A percentile compares a stretch with the other conserved stretches of the same genome.
These are phyloP conservation scores for Tachina fera DNA, from an alignment of 2,888 invertebrate genomes.

Conservation along the genomic window DNA sequence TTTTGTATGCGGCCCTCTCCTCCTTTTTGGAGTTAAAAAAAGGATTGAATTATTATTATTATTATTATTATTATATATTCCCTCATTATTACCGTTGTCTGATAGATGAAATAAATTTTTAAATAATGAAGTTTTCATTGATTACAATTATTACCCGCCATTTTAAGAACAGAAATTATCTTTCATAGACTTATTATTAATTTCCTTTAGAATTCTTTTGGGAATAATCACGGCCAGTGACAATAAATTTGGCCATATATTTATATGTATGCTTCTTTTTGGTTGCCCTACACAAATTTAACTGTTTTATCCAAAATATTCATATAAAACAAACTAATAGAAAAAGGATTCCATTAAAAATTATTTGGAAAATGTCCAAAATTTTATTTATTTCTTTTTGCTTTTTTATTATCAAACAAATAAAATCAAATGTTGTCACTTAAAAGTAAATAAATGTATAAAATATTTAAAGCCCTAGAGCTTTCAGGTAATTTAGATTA, in stretches of 20 bases:
- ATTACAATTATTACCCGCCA: not conserved
- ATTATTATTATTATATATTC: too few species aligned
- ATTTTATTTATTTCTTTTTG: not conserved
- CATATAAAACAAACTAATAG: not conserved
- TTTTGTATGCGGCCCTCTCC: too few species aligned
- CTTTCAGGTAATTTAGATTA: conserved; percentile 44
- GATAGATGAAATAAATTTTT: not conserved
- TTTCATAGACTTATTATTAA: not conserved
- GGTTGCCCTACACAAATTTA: not conserved
- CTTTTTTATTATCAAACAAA: not conserved
- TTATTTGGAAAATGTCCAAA: conserved; percentile 47
- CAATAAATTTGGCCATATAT: not conserved
- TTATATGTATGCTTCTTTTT: not conserved
- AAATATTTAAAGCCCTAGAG: not conserved
- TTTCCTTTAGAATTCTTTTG: not conserved
- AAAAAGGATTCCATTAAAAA: not conserved
- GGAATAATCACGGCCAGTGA: conserved; percentile 17
- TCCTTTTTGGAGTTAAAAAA: too few species aligned
- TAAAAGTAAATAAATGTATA: conserved; percentile 25
- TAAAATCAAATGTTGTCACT: conserved; percentile 22
- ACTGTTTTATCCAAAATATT: not conserved
- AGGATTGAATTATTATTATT: too few species aligned
- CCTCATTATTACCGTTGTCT: too few species aligned
- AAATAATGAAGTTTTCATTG: not conserved
- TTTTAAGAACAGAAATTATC: not conserved